Percentiles rank a stretch among this genome's conserved stretches.
Conservation (phyloP, 2,797 vertebrate species). For the Phoxinus dragarum region DNA sequence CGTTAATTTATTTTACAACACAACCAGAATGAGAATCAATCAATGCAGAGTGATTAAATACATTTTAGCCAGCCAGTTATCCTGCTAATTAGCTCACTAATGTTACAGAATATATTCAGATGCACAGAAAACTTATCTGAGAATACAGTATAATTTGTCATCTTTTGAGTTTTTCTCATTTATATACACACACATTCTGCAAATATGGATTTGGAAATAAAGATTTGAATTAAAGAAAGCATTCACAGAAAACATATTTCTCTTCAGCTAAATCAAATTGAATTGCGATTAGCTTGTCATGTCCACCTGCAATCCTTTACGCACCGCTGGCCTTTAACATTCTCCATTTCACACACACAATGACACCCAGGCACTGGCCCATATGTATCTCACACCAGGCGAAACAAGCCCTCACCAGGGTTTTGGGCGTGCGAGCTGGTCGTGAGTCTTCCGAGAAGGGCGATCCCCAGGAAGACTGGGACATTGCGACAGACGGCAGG, state of each 20-base stretch:
- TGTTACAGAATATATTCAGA: neutral
- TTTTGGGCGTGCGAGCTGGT: constrained; percentile 72
- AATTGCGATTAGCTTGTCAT: neutral
- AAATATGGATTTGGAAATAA: neutral
- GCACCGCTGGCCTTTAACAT: constrained; percentile 71
- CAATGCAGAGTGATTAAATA: neutral
- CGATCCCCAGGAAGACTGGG: constrained; percentile 63
- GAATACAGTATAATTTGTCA: neutral
- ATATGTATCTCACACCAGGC: neutral
- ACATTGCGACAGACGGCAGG: constrained; percentile 75
- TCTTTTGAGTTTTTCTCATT: neutral
- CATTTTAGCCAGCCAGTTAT: neutral
- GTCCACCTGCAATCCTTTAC: constrained; percentile 70
- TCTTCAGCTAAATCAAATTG: constrained; percentile 15
- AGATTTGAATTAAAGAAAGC: neutral
- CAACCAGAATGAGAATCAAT: neutral
- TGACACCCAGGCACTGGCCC: neutral
- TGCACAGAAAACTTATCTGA: neutral
- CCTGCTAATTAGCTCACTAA: too few relatives aligned
- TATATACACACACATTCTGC: neutral
- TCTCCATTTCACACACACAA: constrained; percentile 6
- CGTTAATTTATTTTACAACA: neutral
- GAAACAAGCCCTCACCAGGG: constrained; percentile 55
- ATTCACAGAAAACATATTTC: neutral
- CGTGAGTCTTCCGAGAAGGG: constrained; percentile 55